These are phyloP conservation scores for Phasia obesa DNA, from an alignment of 2,888 invertebrate genomes.

Conservation along the genomic window DNA sequence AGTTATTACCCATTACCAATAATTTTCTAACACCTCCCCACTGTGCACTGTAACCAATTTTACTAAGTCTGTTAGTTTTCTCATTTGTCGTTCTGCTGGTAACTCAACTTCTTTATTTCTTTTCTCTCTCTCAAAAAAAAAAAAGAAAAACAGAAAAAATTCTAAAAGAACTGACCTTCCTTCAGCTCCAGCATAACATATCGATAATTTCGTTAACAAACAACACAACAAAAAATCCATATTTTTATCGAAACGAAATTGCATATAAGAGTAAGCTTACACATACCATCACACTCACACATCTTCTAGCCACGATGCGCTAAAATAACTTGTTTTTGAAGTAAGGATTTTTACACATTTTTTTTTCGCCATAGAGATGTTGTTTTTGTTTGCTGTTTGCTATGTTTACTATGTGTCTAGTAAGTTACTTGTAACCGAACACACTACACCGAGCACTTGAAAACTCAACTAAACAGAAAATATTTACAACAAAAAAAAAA, in stretches of 20 bases:
- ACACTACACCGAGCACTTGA: slow-evolving; percentile 57
- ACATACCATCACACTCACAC: background rate
- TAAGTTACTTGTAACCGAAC: slow-evolving; percentile 56
- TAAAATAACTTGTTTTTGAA: slow-evolving; percentile 66
- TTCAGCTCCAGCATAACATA: slow-evolving; percentile 37
- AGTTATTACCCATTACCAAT: no score
- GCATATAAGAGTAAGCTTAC: background rate
- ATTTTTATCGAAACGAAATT: slow-evolving; percentile 28
- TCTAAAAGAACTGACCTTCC: slow-evolving; percentile 56
- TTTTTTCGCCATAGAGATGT: slow-evolving; percentile 23
- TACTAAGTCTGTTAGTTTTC: background rate
- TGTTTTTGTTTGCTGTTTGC: no score
- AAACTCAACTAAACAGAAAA: slow-evolving; percentile 63
- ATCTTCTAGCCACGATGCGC: slow-evolving; percentile 61
- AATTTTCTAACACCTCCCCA: background rate
- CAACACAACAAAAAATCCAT: background rate
- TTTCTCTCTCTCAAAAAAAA: no score
- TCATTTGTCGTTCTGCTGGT: slow-evolving; percentile 3
- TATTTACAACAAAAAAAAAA: slow-evolving; percentile 18
- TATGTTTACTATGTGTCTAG: slow-evolving; percentile 19
- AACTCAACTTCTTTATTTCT: slow-evolving; percentile 15
- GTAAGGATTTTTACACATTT: slow-evolving; percentile 66
- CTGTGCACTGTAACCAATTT: slow-evolving; percentile 6
- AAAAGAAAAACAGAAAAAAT: background rate
- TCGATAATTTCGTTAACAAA: slow-evolving; percentile 39